These are phyloP conservation scores for Mormyrus lacerda DNA, from an alignment of 2,113 vertebrate species.

Conservation along the genomic window DNA sequence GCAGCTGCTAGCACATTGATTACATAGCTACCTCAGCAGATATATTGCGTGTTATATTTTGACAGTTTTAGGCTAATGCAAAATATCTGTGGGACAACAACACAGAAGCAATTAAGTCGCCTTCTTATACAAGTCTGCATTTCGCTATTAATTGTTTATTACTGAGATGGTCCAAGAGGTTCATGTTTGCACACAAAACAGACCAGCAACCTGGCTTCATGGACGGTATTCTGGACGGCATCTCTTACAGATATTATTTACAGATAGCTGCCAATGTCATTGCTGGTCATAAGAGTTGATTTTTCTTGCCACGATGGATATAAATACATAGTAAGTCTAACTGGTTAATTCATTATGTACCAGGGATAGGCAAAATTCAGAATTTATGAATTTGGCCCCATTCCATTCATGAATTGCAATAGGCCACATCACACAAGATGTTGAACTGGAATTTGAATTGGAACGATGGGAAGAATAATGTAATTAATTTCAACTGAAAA, in stretches of 20 bases:
- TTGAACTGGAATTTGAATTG: no score
- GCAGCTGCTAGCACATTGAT: not conserved
- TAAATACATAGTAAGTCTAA: no score
- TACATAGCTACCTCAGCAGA: not conserved
- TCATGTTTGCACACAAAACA: not conserved
- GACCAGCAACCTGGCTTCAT: not conserved
- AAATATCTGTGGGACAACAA: no score
- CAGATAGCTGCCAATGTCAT: not conserved
- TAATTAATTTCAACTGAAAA: no score
- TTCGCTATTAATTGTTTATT: not conserved
- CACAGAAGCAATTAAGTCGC: no score
- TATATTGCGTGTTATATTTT: not conserved
- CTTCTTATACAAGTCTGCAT: not conserved
- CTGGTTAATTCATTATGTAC: no score
- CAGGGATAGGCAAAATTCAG: no score
- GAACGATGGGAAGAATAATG: no score
- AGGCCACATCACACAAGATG: no score
- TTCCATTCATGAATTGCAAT: no score
- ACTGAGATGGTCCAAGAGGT: not conserved
- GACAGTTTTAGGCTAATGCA: not conserved
- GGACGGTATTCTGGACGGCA: not conserved
- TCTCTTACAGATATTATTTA: not conserved
- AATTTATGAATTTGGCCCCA: no score
- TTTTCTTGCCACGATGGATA: not conserved
- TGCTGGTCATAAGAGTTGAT: not conserved